Evolutionary conservation across 2,113 vertebrate genomes (phyloP), one percentile per base, ranked within the genome.

Genomic region (Marmota flaviventris): DNA sequence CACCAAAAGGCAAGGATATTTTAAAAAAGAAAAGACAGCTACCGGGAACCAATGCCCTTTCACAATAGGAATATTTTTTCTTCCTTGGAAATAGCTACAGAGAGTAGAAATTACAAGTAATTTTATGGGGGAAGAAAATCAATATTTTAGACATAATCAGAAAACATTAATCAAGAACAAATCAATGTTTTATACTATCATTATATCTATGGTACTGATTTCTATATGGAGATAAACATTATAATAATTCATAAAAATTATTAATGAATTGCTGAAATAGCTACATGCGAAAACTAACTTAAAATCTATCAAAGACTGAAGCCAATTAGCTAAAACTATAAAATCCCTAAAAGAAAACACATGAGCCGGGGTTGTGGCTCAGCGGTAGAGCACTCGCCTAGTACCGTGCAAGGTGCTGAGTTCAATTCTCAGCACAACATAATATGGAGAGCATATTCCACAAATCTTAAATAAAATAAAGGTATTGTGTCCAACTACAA

Each of bases 101-200:
- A 92, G 63, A 79, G 14, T 45, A 83, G n/a, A 95, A 87, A 67
- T 58, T 63, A 12, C 78, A 0, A 93, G 3, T 87, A 78, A 82
- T 72, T 95, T 20, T 83, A 53, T 45, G 13, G 39, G 5, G 5
- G 8, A 42, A 84, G 91, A 86, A 93, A 61, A 39, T 88, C 34
- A 89, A 37, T 61, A 89, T 24, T 85, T 91, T 65, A 67, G 32
- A 51, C 17, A 61, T 42, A 92, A 61, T 76, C 67, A 77, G 25
- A 87, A 93, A 67, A 89, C 56, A 77, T 61, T 73, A 88, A 20
- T 45, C 65, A 91, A 88, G 61, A 91, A 72, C 72, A 34, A 91
- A 88, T 72, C 42, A 79, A 56, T 56, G 42, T 65, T 88, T 84
- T 48, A 83, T 56, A 32, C 14, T 63, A 53, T 45, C 18, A 29